Conservation (phyloP, 2,888 invertebrate genomes). For the Hemaris fuciformis region DNA sequence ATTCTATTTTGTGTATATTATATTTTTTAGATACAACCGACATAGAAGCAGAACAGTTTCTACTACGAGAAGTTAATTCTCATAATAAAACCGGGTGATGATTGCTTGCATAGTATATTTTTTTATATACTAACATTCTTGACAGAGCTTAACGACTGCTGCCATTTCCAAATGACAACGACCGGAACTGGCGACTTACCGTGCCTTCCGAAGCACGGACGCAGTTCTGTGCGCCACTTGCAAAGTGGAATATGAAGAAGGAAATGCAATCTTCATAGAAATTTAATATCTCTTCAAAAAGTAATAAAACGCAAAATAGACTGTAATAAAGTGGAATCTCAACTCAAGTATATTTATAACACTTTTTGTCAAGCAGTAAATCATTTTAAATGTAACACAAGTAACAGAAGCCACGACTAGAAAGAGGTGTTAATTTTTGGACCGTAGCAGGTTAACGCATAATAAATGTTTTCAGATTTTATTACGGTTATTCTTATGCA, state of each 20-base stretch:
- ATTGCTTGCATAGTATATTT: too few species aligned
- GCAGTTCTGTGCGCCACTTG: too few species aligned
- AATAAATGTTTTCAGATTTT: conserved; percentile 47
- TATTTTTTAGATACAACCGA: too few species aligned
- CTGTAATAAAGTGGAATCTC: not conserved
- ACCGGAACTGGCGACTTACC: too few species aligned
- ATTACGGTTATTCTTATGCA: conserved; percentile 44
- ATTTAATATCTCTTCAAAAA: not conserved
- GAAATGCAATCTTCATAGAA: not conserved
- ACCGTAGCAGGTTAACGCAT: conserved; percentile 35
- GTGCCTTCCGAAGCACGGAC: too few species aligned
- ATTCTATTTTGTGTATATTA: too few species aligned
- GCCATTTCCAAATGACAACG: too few species aligned
- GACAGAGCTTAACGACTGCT: too few species aligned
- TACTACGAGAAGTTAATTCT: too few species aligned
- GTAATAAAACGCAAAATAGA: not conserved
- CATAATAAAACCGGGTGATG: too few species aligned
- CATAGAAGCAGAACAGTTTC: too few species aligned
- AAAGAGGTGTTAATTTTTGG: conserved; percentile 1
- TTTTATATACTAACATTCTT: too few species aligned
- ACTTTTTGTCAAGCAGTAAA: not conserved
- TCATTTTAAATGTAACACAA: not conserved
- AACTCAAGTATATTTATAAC: not conserved
- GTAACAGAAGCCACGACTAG: not conserved
- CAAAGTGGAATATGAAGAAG: not conserved